Conservation (phyloP, 2,888 invertebrate species). For the Ectemnius lituratus region DNA sequence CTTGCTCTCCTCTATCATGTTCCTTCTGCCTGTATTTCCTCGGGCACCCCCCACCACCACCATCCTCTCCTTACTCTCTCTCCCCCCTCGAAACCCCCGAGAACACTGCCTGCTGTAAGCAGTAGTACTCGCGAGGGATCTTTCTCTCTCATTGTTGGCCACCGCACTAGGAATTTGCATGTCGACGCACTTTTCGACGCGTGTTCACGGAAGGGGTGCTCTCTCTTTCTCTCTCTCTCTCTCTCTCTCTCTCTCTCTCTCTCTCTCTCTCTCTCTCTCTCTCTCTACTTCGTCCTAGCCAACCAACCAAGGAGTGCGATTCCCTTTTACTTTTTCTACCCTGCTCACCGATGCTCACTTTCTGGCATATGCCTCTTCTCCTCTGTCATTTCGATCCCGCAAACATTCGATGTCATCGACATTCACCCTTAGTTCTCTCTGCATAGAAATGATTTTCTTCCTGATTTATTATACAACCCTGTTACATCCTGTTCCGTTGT, state of each 20-base stretch:
- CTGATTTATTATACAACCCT: constrained; percentile 64
- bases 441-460: constrained; percentile 66
- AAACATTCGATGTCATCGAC: constrained; percentile 48
- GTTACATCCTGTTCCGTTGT: too few relatives aligned
- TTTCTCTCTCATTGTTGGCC: constrained; percentile 60
- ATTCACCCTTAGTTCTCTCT: constrained; percentile 30
- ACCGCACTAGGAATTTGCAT: constrained; percentile 63
- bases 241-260: not conserved
- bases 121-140: constrained; percentile 31
- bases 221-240: not conserved
- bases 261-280: not conserved
- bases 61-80: not conserved
- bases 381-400: constrained; percentile 42
- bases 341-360: constrained; percentile 42
- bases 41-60: not conserved
- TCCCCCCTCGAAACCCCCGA: not conserved
- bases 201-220: constrained; percentile 50
- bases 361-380: constrained; percentile 38
- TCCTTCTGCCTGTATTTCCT: constrained; percentile 2
- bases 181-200: constrained; percentile 62
- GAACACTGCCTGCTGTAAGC: constrained; percentile 1
- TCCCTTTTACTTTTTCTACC: not conserved
- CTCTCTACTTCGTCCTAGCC: not conserved
- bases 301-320: not conserved
- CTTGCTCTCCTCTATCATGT: constrained; percentile 26